Percentiles rank a stretch among this genome's conserved stretches.
Conservation (phyloP, 1,140 invertebrate genomes). For the Hyles vespertilio region DNA sequence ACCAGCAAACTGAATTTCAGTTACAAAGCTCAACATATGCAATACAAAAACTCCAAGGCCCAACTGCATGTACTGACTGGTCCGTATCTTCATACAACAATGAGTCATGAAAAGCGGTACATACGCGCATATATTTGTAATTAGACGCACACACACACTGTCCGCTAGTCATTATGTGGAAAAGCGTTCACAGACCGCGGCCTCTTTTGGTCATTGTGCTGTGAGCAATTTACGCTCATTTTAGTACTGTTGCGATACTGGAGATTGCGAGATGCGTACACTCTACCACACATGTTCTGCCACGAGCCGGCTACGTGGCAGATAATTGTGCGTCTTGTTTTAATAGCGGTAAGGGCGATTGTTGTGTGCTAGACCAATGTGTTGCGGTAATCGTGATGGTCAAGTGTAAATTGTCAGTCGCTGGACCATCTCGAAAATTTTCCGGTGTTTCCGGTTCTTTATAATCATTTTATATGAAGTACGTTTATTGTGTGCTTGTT, state of each 20-base stretch:
- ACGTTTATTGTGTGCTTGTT: slow-evolving; percentile 3
- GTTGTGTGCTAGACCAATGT: slow-evolving; percentile 2
- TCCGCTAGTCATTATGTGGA: neutral
- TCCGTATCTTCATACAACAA: neutral
- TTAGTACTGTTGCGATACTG: slow-evolving; percentile 23
- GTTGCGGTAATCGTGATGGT: slow-evolving; percentile 6
- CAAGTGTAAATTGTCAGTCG: slow-evolving; percentile 23
- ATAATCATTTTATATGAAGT: slow-evolving; percentile 18
- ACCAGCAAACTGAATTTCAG: no score
- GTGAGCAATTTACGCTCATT: slow-evolving; percentile 31
- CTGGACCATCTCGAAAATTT: slow-evolving; percentile 41
- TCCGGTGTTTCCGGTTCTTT: slow-evolving; percentile 38
- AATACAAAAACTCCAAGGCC: no score
- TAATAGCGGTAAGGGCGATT: neutral
- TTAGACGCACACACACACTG: slow-evolving; percentile 4
- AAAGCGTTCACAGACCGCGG: slow-evolving; percentile 3
- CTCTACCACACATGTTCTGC: slow-evolving; percentile 6
- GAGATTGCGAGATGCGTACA: slow-evolving; percentile 28
- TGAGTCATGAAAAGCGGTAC: neutral
- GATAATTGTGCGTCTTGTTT: slow-evolving; percentile 5
- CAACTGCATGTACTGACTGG: no score
- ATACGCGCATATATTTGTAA: slow-evolving; percentile 2
- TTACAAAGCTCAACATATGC: no score
- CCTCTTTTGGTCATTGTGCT: slow-evolving; percentile 20
- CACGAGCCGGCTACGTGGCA: neutral